A percentile compares a stretch with the other conserved stretches of the same genome.
Conservation (phyloP, 2,888 invertebrate genomes). For the Drosophila bunnanda region DNA sequence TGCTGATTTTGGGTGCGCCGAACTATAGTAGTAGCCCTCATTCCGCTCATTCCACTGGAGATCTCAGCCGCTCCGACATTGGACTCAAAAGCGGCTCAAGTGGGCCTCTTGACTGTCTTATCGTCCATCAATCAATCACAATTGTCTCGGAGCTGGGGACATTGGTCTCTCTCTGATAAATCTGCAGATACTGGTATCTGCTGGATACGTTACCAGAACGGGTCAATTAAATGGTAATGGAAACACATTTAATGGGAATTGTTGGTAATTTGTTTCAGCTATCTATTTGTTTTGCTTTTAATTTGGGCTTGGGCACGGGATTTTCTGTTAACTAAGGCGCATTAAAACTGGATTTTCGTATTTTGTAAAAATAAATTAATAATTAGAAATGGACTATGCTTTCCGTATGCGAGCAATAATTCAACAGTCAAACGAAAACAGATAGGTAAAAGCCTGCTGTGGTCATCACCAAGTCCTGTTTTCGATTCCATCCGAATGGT, state of each 20-base stretch:
- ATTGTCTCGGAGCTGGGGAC: conserved; percentile 42
- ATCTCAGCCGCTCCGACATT: conserved; percentile 4
- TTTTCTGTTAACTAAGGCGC: neutral
- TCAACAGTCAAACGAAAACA: neutral
- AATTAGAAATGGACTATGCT: neutral
- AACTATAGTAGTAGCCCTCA: conserved; percentile 15
- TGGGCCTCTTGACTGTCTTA: conserved; percentile 52
- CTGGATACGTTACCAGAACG: conserved; percentile 21
- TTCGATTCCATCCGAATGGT: neutral
- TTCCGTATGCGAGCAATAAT: neutral
- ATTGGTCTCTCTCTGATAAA: conserved; percentile 28
- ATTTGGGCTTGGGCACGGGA: neutral
- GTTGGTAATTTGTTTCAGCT: conserved; percentile 61
- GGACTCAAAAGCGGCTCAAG: conserved; percentile 32
- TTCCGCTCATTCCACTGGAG: neutral
- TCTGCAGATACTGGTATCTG: conserved; percentile 1
- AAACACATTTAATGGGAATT: conserved; percentile 65
- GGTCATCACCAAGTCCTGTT: neutral
- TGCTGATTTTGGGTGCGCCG: conserved; percentile 40
- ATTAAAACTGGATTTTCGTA: neutral
- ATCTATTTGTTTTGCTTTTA: conserved; percentile 6
- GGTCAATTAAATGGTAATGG: conserved; percentile 66
- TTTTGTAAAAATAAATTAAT: neutral
- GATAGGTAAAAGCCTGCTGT: too few species aligned
- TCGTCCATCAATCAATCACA: conserved; percentile 73